Base-by-base conservation (phyloP, 2,888 invertebrate species). In the Chromoteleia sp. region DNA sequence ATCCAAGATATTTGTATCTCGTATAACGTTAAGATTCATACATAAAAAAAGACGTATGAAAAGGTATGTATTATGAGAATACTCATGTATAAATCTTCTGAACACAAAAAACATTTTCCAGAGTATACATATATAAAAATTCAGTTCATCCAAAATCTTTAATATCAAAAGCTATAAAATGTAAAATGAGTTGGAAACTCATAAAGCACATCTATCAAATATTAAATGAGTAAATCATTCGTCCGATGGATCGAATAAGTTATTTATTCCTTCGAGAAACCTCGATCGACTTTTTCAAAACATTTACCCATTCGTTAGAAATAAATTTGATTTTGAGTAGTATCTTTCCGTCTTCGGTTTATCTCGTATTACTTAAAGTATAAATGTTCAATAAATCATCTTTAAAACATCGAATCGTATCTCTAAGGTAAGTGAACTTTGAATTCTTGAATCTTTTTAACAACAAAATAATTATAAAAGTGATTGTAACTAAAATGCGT, bases 131-230 rank as follows among this genome's bases (percentile, higher is more conserved):
- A 48, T 41, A 58, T 41, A 43, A 41, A 52, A 29, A 54, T 43
- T 14, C 4, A 29, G 33, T 45, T 2, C 30, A 10, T 17, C 41
- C 21, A 63, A 54, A 54, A 63, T 45, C 43, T 54, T 73, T 61
- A 73, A 54, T 63, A 73, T 36, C 21, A 21, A 58, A 73, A 73
- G 61, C 54, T 54, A 73, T 73, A 73, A 71, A 71, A 73, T 45
- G 54, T 30, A 25, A 45, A 65, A 43, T 65, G 63, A 63, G 63
- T 14, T 74, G 54, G 17, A 56, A 74, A 52, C 56, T 65, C 56
- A 63, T 74, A 56, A 65, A 74, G 43, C 54, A 45, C 56, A 56
- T 56, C 15, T 36, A 65, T 74, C 36, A 74, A 65, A 54, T 65
- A 74, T 65, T 74, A 56, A 73, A 21, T n/a, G 21, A 14, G 17